Evolutionary conservation across 2,888 invertebrate genomes (phyloP), one percentile per base, ranked within the genome.

Genomic region (Flexamia atlantica): DNA sequence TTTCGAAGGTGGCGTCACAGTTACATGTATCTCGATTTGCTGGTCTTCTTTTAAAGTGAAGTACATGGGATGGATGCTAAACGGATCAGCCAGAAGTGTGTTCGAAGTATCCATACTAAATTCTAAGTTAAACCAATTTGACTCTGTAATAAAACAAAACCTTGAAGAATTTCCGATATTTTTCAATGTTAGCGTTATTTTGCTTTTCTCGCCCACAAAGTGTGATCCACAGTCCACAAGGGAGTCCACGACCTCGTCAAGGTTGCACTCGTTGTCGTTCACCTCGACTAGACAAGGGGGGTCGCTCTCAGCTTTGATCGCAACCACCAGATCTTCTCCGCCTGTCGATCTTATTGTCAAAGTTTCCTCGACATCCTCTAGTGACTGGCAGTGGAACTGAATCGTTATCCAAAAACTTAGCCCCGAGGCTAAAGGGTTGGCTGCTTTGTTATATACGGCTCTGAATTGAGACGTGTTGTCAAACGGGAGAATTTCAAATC

Each of bases 81-180:
- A 72, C 7, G 36, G 42, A 3, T 72, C 72, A 3, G 72, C 42
- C 20, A 9, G 12, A 17, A 72, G 23, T 2, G 30, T 72, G 20
- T 72, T 72, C 2, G 42, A 72, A 20, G 36, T 2, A 72, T 72
- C 72, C 23, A 72, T 36, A 28, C 30, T 42, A 17, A 72, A 36
- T 23, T 72, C 40, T n/a, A 72, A 36, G 40, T 36, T 40, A 3
- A 40, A 14, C 72, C 72, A 72, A 3, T 72, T 23, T 36, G 36
- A 20, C 28, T 72, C 72, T 9, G 72, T 23, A 23, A 72, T 20
- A 20, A 72, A 72, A 72, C 32, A 72, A 23, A 72, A 72, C 20
- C 72, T 72, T 17, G 72, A 7, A 2, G 23, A 2, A n/a, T 4
- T 40, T 40, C 72, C 72, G n/a, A 40, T 23, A 20, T 72, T 72